A percentile compares a stretch with the other conserved stretches of the same genome.
Evolutionary conservation across 2,113 vertebrate species (phyloP).

Genomic region (Caretta caretta): DNA sequence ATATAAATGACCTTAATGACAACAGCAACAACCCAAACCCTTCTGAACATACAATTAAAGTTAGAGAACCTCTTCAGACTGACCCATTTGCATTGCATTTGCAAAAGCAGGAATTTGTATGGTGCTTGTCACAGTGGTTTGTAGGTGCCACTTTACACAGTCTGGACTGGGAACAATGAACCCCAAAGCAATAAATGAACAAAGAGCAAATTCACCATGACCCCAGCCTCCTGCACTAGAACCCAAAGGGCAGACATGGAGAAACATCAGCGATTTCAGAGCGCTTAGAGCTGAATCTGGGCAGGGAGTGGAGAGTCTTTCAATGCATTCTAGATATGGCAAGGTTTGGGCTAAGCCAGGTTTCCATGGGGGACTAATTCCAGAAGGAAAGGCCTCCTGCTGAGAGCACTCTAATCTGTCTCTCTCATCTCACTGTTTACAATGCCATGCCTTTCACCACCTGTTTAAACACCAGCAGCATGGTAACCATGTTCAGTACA

Average conservation of each 20-base stretch:
- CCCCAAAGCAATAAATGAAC: not conserved
- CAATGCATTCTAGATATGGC: not conserved
- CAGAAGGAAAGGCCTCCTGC: not conserved
- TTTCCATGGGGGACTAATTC: not conserved
- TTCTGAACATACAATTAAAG: not conserved
- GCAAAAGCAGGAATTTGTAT: not conserved
- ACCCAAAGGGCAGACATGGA: not conserved
- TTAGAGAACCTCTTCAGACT: not conserved
- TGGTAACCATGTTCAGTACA: not conserved
- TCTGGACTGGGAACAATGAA: not conserved
- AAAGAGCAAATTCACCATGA: not conserved
- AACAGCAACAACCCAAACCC: not conserved
- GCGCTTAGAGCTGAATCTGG: not conserved
- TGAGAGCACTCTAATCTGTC: not conserved
- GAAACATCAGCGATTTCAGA: not conserved
- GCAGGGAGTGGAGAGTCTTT: no score
- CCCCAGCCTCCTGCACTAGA: not conserved
- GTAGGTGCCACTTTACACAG: rapidly evolving
- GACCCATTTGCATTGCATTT: no score
- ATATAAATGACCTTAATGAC: rapidly evolving
- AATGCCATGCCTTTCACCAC: not conserved
- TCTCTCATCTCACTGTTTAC: not conserved
- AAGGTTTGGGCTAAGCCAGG: not conserved
- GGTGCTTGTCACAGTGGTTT: rapidly evolving
- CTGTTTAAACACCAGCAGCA: not conserved